phyloP scores from a whole-genome alignment of 2,888 invertebrate species.

The Meghimatium bilineatum region DNA sequence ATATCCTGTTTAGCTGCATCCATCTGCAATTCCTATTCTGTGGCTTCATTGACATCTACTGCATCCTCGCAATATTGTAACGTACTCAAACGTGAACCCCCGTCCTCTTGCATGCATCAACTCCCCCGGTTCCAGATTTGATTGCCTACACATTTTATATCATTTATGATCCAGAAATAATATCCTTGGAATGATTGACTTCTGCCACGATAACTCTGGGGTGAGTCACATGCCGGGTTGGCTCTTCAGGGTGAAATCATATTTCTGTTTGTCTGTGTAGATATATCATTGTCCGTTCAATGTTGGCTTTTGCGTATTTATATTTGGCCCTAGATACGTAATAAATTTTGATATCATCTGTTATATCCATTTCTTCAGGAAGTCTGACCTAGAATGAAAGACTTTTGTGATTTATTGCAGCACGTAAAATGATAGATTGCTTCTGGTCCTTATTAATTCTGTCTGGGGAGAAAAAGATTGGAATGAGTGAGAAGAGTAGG shows the following conservation, averaged over 20 bases:
- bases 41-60: no score
- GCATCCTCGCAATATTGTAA: no score
- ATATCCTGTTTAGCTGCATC: no score
- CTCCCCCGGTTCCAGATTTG: not conserved
- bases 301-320: not conserved
- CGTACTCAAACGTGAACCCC: no score
- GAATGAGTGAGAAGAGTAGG: no score
- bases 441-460: no score
- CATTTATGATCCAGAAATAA: not conserved
- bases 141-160: not conserved
- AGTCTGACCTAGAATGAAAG: no score
- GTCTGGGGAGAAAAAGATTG: no score
- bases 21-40: no score
- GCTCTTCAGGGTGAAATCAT: not conserved
- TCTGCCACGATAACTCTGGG: not conserved
- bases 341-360: not conserved
- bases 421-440: no score
- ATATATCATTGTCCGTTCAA: not conserved
- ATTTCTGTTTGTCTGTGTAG: not conserved
- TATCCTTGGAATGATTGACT: not conserved
- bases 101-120: no score
- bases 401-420: no score
- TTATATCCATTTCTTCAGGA: not conserved
- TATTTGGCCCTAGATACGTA: not conserved
- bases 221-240: not conserved